phyloP scores from a whole-genome alignment of 2,113 vertebrate genomes.

The Struthidea cinerea region DNA sequence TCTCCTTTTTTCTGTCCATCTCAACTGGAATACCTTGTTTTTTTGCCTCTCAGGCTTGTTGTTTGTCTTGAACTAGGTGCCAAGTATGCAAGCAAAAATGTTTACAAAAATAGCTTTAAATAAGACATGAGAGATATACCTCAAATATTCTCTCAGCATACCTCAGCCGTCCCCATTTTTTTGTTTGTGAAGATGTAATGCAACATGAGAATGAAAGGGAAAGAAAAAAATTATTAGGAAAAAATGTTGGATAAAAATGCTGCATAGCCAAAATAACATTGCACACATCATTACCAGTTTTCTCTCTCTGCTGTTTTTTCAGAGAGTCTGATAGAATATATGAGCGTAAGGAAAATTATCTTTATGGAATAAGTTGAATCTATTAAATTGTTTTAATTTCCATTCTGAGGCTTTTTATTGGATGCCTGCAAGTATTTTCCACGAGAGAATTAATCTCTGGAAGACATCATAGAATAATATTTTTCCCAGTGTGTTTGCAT shows the following conservation, averaged over 20 bases:
- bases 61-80: not conserved
- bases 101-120: not conserved
- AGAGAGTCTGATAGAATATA: not conserved
- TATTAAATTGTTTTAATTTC: not conserved
- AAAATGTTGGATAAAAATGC: not conserved
- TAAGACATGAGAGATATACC: not conserved
- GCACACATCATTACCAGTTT: not conserved
- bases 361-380: not conserved
- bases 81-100: not conserved
- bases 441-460: not conserved
- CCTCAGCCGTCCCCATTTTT: not conserved
- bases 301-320: not conserved
- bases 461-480: not conserved
- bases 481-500: not conserved
- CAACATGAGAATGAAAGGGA: not conserved
- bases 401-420: not conserved
- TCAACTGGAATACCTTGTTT: not conserved
- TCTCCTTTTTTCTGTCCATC: not conserved
- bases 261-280: not conserved
- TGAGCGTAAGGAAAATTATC: not conserved
- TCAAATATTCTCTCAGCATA: not conserved
- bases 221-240: not conserved
- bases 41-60: not conserved
- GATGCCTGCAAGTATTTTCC: not conserved
- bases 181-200: not conserved